Percentiles rank a stretch among this genome's conserved stretches.
Evolutionary conservation across 2,797 vertebrate genomes (phyloP).

Genomic region (Antennarius maculatus): DNA sequence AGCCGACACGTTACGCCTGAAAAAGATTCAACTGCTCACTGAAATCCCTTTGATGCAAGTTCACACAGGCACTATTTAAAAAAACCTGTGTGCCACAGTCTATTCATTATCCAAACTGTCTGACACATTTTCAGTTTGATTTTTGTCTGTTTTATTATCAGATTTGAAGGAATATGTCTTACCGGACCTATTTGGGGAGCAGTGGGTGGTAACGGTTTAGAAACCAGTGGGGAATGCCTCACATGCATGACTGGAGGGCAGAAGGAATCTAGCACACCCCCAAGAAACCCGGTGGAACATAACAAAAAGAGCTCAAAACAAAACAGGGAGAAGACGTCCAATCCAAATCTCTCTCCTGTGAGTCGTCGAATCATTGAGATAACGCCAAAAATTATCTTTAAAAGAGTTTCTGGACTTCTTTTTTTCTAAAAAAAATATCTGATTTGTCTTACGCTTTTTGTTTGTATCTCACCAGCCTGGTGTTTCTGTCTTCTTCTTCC

Average conservation of each 20-base stretch:
- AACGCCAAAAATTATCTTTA: conserved; percentile 7
- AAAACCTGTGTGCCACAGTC: too few species aligned
- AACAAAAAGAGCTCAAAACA: not conserved
- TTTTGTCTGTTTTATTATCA: not conserved
- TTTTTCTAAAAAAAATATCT: conserved; percentile 1
- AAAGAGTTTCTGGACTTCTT: not conserved
- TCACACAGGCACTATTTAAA: conserved; percentile 26
- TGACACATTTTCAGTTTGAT: not conserved
- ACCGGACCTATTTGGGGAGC: not conserved
- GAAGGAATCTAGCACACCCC: not conserved
- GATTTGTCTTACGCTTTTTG: not conserved
- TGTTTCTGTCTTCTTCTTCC: conserved; percentile 12
- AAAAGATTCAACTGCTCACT: conserved; percentile 52
- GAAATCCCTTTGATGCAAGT: conserved; percentile 46
- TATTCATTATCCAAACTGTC: too few species aligned
- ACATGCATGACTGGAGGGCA: conserved; percentile 5
- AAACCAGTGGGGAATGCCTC: not conserved
- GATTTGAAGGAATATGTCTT: not conserved
- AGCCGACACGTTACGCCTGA: conserved; percentile 41
- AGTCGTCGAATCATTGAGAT: conserved; percentile 18
- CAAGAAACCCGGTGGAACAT: conserved; percentile 10
- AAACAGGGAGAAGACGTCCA: not conserved
- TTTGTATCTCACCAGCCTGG: conserved; percentile 19
- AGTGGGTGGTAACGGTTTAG: not conserved
- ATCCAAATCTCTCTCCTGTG: conserved; percentile 6